Base-by-base conservation (phyloP, 2,888 invertebrate species). In the Fabriciana adippe region DNA sequence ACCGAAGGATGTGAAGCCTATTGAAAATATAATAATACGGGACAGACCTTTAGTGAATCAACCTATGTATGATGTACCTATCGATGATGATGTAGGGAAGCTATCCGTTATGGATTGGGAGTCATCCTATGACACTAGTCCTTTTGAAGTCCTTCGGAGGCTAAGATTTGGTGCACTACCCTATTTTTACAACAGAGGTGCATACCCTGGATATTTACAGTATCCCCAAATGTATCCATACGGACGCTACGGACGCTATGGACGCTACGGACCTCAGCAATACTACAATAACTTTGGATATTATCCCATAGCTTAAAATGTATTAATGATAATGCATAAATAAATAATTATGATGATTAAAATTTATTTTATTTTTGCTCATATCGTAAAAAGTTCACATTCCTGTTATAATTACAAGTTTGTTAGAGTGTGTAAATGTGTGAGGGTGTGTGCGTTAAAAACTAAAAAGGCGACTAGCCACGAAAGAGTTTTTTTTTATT, bases 91-190 rank as follows among this genome's bases (percentile, higher is more conserved):
- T 14, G 4, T 61, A 35, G 51, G 51, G 6, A 61, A 61, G 15
- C 51, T 53, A 14, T 61, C 53, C 15, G 53, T 61, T 4, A 61
- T 61, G 61, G 61, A 61, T 18, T 61, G 61, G 61, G 61, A 61
- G 18, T 51, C 61, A n/a, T 11, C 61, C 6, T 61, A 61, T 53
- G 61, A 51, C 14, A 41, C 15, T 18, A 21, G 0, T 18, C 61
- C 61, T 0, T 31, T 61, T 13, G 61, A 35, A 8, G 18, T 61
- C 11, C 53, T 61, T 21, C 61, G 53, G 13, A 53, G 53, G 3
- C 18, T 61, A 6, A 51, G 18, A 14, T 18, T 51, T 18, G 15
- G 11, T 13, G 41, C 35, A 4, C 16, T 61, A 18, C 51, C 61
- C 5, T 51, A 53, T 26, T 0, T 48, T 6, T 59, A 59, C 48